These are phyloP conservation scores for Linurgus olivaceus DNA, from an alignment of 2,797 vertebrate genomes.

Conservation along the genomic window DNA sequence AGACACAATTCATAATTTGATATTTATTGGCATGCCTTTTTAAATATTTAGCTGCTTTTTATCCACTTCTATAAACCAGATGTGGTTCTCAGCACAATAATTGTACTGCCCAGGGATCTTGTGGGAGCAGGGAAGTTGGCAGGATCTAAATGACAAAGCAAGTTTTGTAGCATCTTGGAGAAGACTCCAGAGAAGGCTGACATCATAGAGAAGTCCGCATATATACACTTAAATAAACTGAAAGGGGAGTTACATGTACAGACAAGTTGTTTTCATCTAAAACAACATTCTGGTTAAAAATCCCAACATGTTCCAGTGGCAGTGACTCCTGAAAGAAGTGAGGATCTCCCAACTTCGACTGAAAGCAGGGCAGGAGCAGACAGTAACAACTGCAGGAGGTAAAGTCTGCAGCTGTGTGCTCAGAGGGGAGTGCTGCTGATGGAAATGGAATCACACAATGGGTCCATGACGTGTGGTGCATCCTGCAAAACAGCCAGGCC, in stretches of 20 bases:
- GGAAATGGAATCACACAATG: not conserved
- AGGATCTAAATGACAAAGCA: not conserved
- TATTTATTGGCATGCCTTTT: not conserved
- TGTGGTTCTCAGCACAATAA: not conserved
- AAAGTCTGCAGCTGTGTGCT: not conserved
- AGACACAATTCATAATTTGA: not conserved
- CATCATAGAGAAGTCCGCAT: not conserved
- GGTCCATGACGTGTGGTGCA: rapidly evolving
- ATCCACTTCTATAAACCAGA: not conserved
- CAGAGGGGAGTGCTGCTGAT: not conserved
- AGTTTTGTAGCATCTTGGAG: not conserved
- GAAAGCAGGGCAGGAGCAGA: not conserved
- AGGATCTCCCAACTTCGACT: not conserved
- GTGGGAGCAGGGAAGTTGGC: not conserved
- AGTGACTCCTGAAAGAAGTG: not conserved
- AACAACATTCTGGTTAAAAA: not conserved
- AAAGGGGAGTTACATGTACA: not conserved
- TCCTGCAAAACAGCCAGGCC: not conserved
- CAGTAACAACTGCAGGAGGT: not conserved
- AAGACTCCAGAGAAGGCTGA: not conserved
- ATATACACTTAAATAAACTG: not conserved
- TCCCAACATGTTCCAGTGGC: rapidly evolving
- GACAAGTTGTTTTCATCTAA: not conserved
- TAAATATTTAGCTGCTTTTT: not conserved
- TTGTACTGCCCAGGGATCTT: not conserved